Base-by-base conservation (phyloP, 2,113 vertebrate species). In the Prunella himalayana region DNA sequence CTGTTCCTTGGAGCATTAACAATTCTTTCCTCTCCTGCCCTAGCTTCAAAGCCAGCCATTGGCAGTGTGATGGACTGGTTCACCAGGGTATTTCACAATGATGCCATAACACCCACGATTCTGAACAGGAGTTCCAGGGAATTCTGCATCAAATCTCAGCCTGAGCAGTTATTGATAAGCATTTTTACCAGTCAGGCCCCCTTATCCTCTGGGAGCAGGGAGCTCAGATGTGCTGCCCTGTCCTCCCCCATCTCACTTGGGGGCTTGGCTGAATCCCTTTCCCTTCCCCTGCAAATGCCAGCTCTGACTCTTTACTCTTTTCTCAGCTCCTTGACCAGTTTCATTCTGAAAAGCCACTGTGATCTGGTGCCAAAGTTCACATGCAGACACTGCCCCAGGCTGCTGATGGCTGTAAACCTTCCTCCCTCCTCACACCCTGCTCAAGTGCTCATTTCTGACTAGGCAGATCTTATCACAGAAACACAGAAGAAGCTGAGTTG, bases 1-100 rank as follows among this genome's bases (percentile, higher is more conserved):
- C 92, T 96, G 85, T 81, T 95, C 85, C 93, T 90, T 90, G 92
- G 92, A 96, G 94, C 5, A 0, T 96, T 91, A 71, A 89, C 70
- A 85, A 65, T 80, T 86, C 90, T 88, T 73, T 92, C 76, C 76
- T 59, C 87, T 90, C 81, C 59, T 78, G 44, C 41, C 59, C 75
- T 49, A 78, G 82, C 79, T 83, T 85, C 83, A 75, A 90, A 94
- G 76, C 63, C 71, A 86, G 13, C 68, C 49, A 30, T 13, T 70
- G 82, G 90, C 87, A 92, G 47, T 11, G 22, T 17, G 51, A 77
- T 68, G 76, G 68, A 64, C 92, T 83, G 44, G 60, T 90, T 90
- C 75, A 71, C 68, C 50, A 16, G 5, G 59, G 45, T 28, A 37
- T 88, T 93, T 90, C 90, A 91, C 80, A 82, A 11, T 2, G 24